Evolutionary conservation across 1,140 invertebrate species (phyloP).

Genomic region (Drosophila lacertosa): DNA sequence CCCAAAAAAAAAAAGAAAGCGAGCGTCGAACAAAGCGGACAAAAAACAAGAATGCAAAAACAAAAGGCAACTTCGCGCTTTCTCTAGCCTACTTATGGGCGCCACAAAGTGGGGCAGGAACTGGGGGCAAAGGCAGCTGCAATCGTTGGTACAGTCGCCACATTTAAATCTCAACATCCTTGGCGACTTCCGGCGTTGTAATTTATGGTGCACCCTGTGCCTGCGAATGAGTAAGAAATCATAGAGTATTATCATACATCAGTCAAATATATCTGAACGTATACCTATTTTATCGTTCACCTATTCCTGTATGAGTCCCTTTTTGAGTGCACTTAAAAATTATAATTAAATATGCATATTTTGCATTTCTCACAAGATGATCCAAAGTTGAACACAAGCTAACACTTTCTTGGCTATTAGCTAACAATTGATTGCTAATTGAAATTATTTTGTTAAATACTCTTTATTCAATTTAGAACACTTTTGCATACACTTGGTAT

Average conservation of each 20-base stretch:
- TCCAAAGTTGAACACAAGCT: too few species aligned
- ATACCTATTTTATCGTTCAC: too few species aligned
- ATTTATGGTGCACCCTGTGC: slow-evolving; percentile 35
- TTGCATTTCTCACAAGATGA: too few species aligned
- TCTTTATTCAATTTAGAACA: too few species aligned
- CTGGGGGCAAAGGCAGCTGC: neutral
- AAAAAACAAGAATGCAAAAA: slow-evolving; percentile 28
- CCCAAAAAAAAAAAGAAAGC: slow-evolving; percentile 8
- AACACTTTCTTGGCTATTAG: too few species aligned
- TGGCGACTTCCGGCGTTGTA: slow-evolving; percentile 45
- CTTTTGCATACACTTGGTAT: neutral
- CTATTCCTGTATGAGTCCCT: too few species aligned
- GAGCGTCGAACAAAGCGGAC: slow-evolving; percentile 29
- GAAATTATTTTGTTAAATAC: too few species aligned
- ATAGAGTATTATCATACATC: too few species aligned
- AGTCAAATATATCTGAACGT: too few species aligned
- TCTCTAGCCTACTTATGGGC: slow-evolving; percentile 54
- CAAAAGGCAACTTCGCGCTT: slow-evolving; percentile 31
- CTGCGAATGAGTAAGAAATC: neutral
- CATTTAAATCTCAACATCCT: slow-evolving; percentile 59
- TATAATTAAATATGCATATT: too few species aligned
- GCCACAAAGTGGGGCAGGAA: neutral
- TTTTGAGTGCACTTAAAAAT: too few species aligned
- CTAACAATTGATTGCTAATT: too few species aligned
- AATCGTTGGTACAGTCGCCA: slow-evolving; percentile 26